Base-by-base conservation (phyloP, 2,888 invertebrate species). In the Dendrolimus pini region DNA sequence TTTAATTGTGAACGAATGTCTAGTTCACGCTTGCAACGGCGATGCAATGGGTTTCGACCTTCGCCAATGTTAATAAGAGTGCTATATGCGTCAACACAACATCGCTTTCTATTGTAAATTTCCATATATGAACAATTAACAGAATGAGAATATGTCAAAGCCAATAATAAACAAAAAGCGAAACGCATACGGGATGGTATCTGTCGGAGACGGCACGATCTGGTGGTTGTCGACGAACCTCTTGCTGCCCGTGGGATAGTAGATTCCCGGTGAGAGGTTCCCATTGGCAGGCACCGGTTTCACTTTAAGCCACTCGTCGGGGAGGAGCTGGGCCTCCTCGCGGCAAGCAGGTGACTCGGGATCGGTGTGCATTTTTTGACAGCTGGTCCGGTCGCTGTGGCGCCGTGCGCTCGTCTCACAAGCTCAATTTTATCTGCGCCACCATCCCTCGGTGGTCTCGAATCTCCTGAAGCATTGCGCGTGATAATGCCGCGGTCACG, bases 401-500 rank as follows among this genome's bases (percentile, higher is more conserved):
- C 80, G 80, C 79, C 86, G 86, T 87, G 78, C 80, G 78, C 78
- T 78, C 80, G 80, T 60, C 67, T 77, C 77, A 77, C 72, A 75
- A 63, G 70, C 74, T 63, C 75, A 76, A 74, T 72, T 71, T 65
- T 72, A 77, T 85, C 73, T 84, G 85, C 76, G 78, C 74, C 79
- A 74, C 71, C 85, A 85, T 82, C 85, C 86, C 85, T 80, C 82
- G 75, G 68, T 63, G 69, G 68, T 72, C 70, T 65, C 69, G 63
- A 75, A 74, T 78, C 83, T 82, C 83, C 89, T 88, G 87, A 82
- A 86, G 88, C 89, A 85, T 83, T 87, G 85, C 80, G 72, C 83
- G 83, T 86, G 89, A 85, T 90, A 90, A 89, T 89, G 85, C 78
- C 82, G 77, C 85, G 79, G 75, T 89, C 89, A 90, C 90, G 89